Evolutionary conservation across 2,113 vertebrate species (phyloP).

Genomic region (Eulemur rufifrons): DNA sequence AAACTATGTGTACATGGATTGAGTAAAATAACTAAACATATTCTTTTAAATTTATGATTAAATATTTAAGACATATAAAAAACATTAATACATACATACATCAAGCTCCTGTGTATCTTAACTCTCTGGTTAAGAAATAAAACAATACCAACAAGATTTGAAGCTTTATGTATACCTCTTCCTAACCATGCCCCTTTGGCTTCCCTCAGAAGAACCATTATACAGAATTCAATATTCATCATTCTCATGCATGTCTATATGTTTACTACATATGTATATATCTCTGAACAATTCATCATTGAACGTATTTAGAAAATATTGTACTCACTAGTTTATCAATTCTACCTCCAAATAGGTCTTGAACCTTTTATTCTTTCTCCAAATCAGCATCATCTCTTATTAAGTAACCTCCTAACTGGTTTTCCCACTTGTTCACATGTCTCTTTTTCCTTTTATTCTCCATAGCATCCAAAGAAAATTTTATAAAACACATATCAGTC

Average conservation of each 20-base stretch:
- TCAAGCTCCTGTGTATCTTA: background rate
- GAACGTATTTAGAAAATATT: slow-evolving; percentile 5
- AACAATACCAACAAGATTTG: background rate
- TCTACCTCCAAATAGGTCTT: background rate
- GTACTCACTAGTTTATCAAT: background rate
- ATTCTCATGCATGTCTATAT: background rate
- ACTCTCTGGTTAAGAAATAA: background rate
- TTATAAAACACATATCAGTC: background rate
- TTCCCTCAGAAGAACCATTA: background rate
- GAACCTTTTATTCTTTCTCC: background rate
- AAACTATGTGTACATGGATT: background rate
- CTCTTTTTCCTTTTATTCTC: background rate
- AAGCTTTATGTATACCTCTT: background rate
- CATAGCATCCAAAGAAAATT: background rate
- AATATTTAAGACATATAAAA: slow-evolving; percentile 16
- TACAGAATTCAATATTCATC: background rate
- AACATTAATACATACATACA: background rate
- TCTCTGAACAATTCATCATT: background rate
- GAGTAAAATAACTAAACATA: background rate
- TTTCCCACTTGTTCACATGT: background rate
- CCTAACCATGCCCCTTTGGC: background rate
- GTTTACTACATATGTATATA: background rate
- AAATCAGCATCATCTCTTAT: background rate
- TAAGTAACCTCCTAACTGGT: background rate
- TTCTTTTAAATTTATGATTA: background rate